A percentile compares a stretch with the other conserved stretches of the same genome.
phyloP scores from a whole-genome alignment of 2,113 vertebrate genomes.

The Tenebrosternarchus preto region DNA sequence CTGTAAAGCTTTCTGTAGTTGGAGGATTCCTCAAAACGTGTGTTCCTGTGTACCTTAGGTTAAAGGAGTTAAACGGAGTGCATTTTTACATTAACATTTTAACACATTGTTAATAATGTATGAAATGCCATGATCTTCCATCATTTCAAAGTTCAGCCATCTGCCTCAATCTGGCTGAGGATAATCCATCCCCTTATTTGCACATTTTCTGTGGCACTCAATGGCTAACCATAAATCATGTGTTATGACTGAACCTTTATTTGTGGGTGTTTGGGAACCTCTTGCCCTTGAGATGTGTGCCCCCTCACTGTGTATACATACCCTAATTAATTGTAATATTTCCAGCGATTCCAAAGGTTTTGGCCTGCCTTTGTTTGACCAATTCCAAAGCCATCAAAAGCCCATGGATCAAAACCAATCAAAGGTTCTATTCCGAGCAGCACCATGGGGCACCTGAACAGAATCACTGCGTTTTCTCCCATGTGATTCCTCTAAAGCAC shows the following conservation, averaged over 20 bases:
- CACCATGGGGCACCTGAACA: conserved; percentile 41
- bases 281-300: conserved; percentile 25
- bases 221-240: neutral
- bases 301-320: conserved; percentile 21
- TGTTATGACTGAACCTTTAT: conserved; percentile 14
- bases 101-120: neutral
- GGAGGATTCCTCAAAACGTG: too few relatives aligned
- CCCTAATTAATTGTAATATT: conserved; percentile 37
- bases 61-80: too few relatives aligned
- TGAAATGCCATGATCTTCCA: conserved; percentile 27
- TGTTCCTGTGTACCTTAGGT: too few relatives aligned
- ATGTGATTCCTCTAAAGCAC: conserved; percentile 60
- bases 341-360: conserved; percentile 21
- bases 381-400: conserved; percentile 62
- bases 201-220: conserved; percentile 20
- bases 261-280: conserved; percentile 23
- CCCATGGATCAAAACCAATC: conserved; percentile 63
- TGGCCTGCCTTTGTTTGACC: conserved; percentile 45
- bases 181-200: conserved; percentile 21
- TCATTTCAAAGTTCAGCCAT: conserved; percentile 36
- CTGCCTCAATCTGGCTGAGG: conserved; percentile 39
- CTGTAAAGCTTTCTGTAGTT: too few relatives aligned
- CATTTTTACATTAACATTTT: neutral
- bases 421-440: conserved; percentile 53
- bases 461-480: conserved; percentile 47